Base-by-base conservation (phyloP, 2,888 invertebrate genomes). In the Drosophila anomelani region DNA sequence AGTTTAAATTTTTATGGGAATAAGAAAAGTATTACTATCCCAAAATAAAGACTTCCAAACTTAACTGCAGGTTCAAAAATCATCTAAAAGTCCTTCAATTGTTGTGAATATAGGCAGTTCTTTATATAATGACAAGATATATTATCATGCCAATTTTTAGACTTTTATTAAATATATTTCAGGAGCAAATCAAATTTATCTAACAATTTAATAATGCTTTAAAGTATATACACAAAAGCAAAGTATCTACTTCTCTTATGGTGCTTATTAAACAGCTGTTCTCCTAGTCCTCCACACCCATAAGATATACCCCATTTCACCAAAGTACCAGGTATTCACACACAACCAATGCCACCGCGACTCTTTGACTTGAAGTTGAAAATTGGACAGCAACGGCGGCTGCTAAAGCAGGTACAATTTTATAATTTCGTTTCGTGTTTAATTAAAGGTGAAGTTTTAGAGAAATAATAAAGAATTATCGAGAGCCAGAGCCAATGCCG, bases 391-490 rank as follows among this genome's bases (percentile, higher is more conserved):
- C 74, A 8, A 44, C 60, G 61, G 58, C 71, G 68, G 60, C 60
- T 75, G 84, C 74, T 81, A 79, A 85, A 87, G 87, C 87, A 87
- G 87, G 87, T 87, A 89, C 87, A 87, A 83, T 87, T 87, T 89
- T 87, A 85, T 88, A 87, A 87, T 87, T 87, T 88, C 83, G 89
- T 87, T 87, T 87, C 84, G 85, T 89, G 87, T 89, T 87, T 87
- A 87, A 87, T 87, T 87, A 87, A 87, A 87, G 87, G 85, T 89
- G 89, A 89, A 87, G 87, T 86, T 85, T 87, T 85, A 89, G 83
- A 81, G 85, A 87, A 88, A 86, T 86, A 88, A 88, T 85, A 88
- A 88, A 88, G 88, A 86, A 86, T 86, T 86, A 88, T 88, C 88
- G 78, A 84, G 82, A 69, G 71, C 68, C 79, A 66, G 75, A 60